Conservation (phyloP, 2,113 vertebrate species). For the Aphelocoma coerulescens region DNA sequence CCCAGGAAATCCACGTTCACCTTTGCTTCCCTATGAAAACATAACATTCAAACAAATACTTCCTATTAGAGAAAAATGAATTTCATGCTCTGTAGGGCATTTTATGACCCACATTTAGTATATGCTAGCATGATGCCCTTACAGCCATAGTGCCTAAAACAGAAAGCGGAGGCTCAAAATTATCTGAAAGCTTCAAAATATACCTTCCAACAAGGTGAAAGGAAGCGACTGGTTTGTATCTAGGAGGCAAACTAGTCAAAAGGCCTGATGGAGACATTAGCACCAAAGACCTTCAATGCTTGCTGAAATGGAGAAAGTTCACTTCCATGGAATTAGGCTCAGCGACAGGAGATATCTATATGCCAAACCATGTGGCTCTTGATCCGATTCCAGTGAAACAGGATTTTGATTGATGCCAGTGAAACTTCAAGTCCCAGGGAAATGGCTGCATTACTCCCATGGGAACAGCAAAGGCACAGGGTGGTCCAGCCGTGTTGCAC, state of each 20-base stretch:
- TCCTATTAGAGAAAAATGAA: background rate
- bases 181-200: background rate
- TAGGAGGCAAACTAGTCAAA: background rate
- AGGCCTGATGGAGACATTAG: background rate
- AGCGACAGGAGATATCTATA: rapidly evolving
- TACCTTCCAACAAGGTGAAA: background rate
- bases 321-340: background rate
- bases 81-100: background rate
- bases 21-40: slow-evolving; percentile 88
- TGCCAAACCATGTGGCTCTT: background rate
- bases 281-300: background rate
- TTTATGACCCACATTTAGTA: background rate
- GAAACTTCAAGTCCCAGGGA: background rate
- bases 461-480: background rate
- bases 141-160: background rate
- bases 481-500: background rate
- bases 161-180: background rate
- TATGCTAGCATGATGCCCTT: background rate
- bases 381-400: background rate
- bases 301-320: background rate
- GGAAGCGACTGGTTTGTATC: background rate
- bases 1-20: slow-evolving; percentile 92
- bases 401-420: background rate
- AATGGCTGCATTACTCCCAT: background rate
- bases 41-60: slow-evolving; percentile 15